phyloP scores from a whole-genome alignment of 2,113 vertebrate genomes.

The Heterotilapia buettikoferi region DNA sequence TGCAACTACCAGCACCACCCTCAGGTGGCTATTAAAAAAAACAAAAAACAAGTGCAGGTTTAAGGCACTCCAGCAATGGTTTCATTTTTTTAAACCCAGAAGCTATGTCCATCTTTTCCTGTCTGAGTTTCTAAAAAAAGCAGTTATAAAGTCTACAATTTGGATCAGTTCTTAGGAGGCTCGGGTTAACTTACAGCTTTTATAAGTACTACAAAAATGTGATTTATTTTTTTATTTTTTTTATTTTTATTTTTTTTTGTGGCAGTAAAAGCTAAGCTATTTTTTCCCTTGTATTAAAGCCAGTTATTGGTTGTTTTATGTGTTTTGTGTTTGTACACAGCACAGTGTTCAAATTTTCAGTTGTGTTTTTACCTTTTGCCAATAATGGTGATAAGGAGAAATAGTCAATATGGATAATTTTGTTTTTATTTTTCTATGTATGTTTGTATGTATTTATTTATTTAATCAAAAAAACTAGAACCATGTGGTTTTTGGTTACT shows the following conservation, averaged over 20 bases:
- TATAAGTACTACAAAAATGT: neutral
- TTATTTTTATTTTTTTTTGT: neutral
- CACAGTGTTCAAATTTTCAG: neutral
- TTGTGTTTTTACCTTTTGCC: neutral
- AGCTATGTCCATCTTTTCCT: neutral
- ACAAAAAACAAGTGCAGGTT: neutral
- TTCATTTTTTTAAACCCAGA: neutral
- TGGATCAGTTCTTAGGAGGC: neutral
- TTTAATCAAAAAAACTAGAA: neutral
- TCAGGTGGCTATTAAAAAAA: neutral
- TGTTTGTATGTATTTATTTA: neutral
- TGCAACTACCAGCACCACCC: neutral
- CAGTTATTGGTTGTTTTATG: neutral
- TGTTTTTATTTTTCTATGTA: neutral
- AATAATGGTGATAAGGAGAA: neutral
- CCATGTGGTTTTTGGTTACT: rapidly evolving
- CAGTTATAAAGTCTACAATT: neutral
- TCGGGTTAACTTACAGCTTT: neutral
- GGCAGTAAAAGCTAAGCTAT: neutral
- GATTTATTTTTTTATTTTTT: neutral
- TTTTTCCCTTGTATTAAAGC: neutral
- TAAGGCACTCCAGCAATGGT: neutral
- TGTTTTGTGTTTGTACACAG: neutral
- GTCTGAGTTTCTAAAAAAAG: neutral
- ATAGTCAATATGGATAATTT: neutral